Evolutionary conservation across 2,113 vertebrate species (phyloP).

Genomic region (Orthonyx spaldingii): DNA sequence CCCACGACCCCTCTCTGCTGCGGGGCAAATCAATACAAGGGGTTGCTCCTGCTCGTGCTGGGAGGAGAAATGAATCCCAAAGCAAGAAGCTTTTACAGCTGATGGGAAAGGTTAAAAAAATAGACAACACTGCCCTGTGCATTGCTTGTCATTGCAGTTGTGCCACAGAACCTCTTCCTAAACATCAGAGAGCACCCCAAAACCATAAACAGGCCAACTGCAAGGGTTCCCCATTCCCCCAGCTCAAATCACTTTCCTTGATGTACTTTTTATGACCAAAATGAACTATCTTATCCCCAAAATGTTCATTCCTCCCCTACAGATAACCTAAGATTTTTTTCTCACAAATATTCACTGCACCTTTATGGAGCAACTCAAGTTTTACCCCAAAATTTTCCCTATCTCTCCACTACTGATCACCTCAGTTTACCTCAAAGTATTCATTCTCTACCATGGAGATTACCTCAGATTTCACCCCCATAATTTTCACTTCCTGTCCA

Average conservation of each 20-base stretch:
- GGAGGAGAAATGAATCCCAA: background rate
- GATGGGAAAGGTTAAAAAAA: background rate
- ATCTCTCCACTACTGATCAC: background rate
- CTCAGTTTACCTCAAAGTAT: background rate
- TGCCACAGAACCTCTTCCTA: background rate
- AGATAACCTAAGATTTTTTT: background rate
- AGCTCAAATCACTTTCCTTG: background rate
- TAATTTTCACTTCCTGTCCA: background rate
- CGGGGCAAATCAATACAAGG: background rate
- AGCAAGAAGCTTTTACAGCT: background rate
- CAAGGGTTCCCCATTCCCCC: background rate
- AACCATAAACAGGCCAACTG: background rate
- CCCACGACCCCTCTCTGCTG: background rate
- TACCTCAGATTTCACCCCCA: background rate
- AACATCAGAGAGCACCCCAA: background rate
- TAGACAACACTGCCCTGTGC: background rate
- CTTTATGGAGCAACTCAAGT: background rate
- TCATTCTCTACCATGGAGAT: accelerated
- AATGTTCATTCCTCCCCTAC: slow-evolving; percentile 56
- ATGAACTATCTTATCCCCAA: background rate
- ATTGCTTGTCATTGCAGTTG: background rate
- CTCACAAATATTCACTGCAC: accelerated
- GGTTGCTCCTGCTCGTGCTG: background rate
- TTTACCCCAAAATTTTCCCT: background rate
- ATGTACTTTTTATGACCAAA: background rate